These are phyloP conservation scores for Apeira syringaria DNA, from an alignment of 2,888 invertebrate species.

Conservation along the genomic window DNA sequence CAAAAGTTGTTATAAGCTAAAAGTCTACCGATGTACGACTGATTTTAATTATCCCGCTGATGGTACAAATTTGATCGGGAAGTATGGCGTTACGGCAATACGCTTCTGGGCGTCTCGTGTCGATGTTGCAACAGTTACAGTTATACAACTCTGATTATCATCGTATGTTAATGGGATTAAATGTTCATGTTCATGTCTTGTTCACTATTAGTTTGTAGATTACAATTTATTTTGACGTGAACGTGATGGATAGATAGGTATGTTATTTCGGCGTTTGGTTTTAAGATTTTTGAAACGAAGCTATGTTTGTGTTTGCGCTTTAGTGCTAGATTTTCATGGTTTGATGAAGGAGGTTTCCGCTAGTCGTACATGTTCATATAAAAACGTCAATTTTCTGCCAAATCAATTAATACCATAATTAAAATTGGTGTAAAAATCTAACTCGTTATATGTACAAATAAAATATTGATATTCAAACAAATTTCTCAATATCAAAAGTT, in stretches of 20 bases:
- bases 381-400: too few relatives aligned
- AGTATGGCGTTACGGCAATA: conserved; percentile 48
- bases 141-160: conserved; percentile 59
- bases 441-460: too few relatives aligned
- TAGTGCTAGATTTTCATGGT: too few relatives aligned
- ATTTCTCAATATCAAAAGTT: too few relatives aligned
- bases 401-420: too few relatives aligned
- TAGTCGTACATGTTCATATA: too few relatives aligned
- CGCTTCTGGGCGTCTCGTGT: conserved; percentile 40
- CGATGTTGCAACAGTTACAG: conserved; percentile 72
- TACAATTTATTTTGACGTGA: conserved; percentile 26
- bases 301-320: not conserved
- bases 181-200: conserved; percentile 42
- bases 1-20: too few relatives aligned
- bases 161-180: conserved; percentile 64
- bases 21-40: too few relatives aligned
- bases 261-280: conserved; percentile 5
- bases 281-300: conserved; percentile 4
- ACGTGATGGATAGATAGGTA: conserved; percentile 23
- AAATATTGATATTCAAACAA: too few relatives aligned
- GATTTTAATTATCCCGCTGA: not conserved
- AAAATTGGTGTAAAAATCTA: too few relatives aligned
- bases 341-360: too few relatives aligned
- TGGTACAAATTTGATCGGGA: conserved; percentile 27
- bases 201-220: conserved; percentile 35